These are phyloP conservation scores for Crenuchus spilurus DNA, from an alignment of 2,797 vertebrate species.

Conservation along the genomic window DNA sequence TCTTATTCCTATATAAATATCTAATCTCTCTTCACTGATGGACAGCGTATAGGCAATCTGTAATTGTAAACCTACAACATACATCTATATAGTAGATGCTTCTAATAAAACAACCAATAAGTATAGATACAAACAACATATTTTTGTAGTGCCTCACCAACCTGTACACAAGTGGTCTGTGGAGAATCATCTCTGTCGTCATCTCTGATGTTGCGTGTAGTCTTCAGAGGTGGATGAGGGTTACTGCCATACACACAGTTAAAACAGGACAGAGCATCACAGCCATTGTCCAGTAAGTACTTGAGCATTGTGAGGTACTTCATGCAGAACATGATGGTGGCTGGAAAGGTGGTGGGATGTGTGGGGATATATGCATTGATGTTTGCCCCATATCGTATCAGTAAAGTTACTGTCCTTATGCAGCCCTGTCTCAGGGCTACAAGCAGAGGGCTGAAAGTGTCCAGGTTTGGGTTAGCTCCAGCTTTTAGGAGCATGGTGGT, in stretches of 20 bases:
- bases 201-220: slow-evolving; percentile 38
- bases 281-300: slow-evolving; percentile 89
- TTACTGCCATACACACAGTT: slow-evolving; percentile 79
- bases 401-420: slow-evolving; percentile 78
- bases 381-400: slow-evolving; percentile 89
- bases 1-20: too few relatives aligned
- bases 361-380: slow-evolving; percentile 84
- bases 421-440: slow-evolving; percentile 87
- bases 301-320: slow-evolving; percentile 88
- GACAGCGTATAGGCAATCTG: too few relatives aligned
- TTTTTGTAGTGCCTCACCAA: too few relatives aligned
- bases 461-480: slow-evolving; percentile 88
- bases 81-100: too few relatives aligned
- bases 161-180: slow-evolving; percentile 70
- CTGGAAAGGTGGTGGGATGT: slow-evolving; percentile 90
- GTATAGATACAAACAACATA: too few relatives aligned
- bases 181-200: slow-evolving; percentile 13
- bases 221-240: slow-evolving; percentile 81
- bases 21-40: too few relatives aligned
- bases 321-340: slow-evolving; percentile 91
- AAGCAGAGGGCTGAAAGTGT: slow-evolving; percentile 86
- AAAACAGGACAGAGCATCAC: slow-evolving; percentile 86
- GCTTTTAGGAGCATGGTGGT: slow-evolving; percentile 82
- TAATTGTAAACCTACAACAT: too few relatives aligned
- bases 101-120: too few relatives aligned